Percentiles rank a stretch among this genome's conserved stretches.
Evolutionary conservation across 2,113 vertebrate genomes (phyloP).

Genomic region (Caretta caretta): DNA sequence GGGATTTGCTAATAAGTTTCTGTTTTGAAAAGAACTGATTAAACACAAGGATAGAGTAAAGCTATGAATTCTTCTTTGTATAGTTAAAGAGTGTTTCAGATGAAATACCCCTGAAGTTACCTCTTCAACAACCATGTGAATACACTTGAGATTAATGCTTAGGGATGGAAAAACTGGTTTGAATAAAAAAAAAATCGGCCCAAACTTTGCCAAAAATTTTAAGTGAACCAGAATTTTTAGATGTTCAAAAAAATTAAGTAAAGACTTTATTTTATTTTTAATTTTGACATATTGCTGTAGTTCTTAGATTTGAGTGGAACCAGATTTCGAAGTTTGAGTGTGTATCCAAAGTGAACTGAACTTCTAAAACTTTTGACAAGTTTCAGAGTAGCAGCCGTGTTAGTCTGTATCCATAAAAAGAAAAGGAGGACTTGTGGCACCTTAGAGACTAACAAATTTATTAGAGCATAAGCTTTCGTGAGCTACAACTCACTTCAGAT

Average conservation of each 20-base stretch:
- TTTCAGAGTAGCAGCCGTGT: too few relatives aligned
- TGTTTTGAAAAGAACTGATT: constrained; percentile 22
- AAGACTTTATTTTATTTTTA: not conserved
- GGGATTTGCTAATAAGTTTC: constrained; percentile 25
- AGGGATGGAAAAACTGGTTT: not conserved
- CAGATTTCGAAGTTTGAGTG: not conserved
- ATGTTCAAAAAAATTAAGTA: not conserved
- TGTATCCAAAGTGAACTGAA: not conserved
- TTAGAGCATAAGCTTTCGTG: too few relatives aligned
- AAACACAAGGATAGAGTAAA: not conserved
- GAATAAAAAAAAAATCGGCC: not conserved
- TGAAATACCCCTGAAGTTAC: not conserved
- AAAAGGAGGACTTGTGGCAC: too few relatives aligned
- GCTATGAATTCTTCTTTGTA: not conserved
- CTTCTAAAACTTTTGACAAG: not conserved
- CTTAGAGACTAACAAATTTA: too few relatives aligned
- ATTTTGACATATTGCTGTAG: not conserved
- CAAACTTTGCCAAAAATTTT: not conserved
- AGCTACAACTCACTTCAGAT: too few relatives aligned
- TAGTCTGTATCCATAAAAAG: too few relatives aligned
- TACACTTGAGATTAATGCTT: not conserved
- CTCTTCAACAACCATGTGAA: not conserved
- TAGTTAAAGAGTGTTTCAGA: not conserved
- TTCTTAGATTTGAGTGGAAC: not conserved
- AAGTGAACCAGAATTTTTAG: not conserved